A percentile compares a stretch with the other conserved stretches of the same genome.
phyloP scores from a whole-genome alignment of 2,797 vertebrate species.

The Octomys mimax region DNA sequence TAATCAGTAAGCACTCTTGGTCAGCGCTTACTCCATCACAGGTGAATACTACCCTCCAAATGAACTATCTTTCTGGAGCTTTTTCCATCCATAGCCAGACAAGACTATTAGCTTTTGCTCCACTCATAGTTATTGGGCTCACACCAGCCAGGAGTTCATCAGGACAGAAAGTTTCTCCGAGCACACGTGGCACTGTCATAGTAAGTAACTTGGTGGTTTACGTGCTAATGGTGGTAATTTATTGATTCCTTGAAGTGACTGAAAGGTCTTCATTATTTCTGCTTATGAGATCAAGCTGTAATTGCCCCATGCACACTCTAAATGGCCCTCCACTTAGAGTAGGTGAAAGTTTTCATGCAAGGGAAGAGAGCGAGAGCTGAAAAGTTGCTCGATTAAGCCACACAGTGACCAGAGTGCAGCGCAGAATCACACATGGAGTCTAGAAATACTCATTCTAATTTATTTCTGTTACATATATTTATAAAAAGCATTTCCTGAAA shows the following conservation, averaged over 20 bases:
- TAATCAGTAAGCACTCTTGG: not conserved
- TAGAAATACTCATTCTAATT: not conserved
- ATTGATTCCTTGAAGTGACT: constrained; percentile 23
- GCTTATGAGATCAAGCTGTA: not conserved
- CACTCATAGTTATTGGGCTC: not conserved
- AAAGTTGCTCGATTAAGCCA: not conserved
- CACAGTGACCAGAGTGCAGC: not conserved
- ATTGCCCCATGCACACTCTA: not conserved
- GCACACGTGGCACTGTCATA: not conserved
- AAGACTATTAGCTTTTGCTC: not conserved
- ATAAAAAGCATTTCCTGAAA: constrained; percentile 24
- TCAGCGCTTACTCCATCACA: not conserved
- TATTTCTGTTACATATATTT: not conserved
- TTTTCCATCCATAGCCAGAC: not conserved
- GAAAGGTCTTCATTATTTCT: not conserved
- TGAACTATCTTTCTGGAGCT: not conserved
- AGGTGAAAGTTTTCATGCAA: not conserved
- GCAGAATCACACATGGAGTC: not conserved
- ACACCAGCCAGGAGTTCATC: not conserved
- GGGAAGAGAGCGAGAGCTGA: not conserved
- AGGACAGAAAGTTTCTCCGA: not conserved
- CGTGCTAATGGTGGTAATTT: not conserved
- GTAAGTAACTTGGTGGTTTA: not conserved
- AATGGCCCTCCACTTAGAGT: not conserved
- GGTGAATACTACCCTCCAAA: not conserved